phyloP scores from a whole-genome alignment of 2,888 invertebrate species.

The Panzeria rudis region DNA sequence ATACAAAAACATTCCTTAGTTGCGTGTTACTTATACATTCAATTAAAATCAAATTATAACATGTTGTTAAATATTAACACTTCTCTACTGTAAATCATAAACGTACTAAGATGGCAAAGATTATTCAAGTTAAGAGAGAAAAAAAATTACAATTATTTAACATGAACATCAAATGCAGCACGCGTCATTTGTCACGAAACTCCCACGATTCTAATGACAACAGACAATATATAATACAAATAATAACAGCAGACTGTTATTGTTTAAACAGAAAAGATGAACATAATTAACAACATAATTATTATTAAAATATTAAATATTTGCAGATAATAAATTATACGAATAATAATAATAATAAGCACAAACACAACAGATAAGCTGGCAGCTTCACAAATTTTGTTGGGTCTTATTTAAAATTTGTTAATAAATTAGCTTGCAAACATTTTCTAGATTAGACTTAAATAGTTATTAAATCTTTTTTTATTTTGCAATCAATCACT shows the following conservation, averaged over 20 bases:
- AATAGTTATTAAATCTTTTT: background rate
- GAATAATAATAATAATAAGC: background rate
- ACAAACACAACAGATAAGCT: slow-evolving; percentile 7
- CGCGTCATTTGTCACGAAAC: slow-evolving; percentile 64
- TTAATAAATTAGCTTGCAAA: background rate
- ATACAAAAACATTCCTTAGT: slow-evolving; percentile 5
- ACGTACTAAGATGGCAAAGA: background rate
- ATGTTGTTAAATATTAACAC: slow-evolving; percentile 50
- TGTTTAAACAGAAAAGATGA: slow-evolving; percentile 11
- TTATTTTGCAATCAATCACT: background rate
- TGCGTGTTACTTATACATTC: slow-evolving; percentile 41
- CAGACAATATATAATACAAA: background rate
- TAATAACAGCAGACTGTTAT: slow-evolving; percentile 10
- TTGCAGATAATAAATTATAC: slow-evolving; percentile 3
- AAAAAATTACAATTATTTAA: slow-evolving; percentile 32
- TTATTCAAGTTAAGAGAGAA: background rate
- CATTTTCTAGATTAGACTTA: too few relatives aligned
- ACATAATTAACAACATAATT: slow-evolving; percentile 41
- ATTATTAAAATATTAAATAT: slow-evolving; percentile 49
- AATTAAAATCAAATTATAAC: slow-evolving; percentile 51
- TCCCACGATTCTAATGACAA: slow-evolving; percentile 58
- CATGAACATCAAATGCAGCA: slow-evolving; percentile 36
- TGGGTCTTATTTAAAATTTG: background rate
- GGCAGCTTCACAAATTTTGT: background rate
- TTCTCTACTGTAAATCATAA: slow-evolving; percentile 35